Percentiles rank a stretch among this genome's conserved stretches.
These are phyloP conservation scores for Chironomus tentans DNA, from an alignment of 2,888 invertebrate species.

Conservation along the genomic window DNA sequence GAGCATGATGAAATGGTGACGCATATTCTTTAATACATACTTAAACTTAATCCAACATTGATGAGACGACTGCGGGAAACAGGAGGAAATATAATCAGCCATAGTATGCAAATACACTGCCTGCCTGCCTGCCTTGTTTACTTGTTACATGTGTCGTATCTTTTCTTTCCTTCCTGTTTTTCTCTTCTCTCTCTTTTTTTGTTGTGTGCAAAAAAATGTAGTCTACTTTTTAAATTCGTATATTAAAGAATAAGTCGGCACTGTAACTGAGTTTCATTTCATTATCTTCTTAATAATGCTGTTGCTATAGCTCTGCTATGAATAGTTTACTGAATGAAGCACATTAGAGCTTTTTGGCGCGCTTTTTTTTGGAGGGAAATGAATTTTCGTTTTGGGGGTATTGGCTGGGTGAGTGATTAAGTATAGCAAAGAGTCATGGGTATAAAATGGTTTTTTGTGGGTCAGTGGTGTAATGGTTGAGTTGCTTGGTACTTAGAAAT, in stretches of 20 bases:
- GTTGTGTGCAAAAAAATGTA: neutral
- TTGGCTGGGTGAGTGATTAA: no score
- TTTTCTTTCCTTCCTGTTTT: no score
- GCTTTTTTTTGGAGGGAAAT: no score
- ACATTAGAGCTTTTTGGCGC: no score
- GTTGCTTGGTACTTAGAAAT: no score
- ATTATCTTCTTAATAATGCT: neutral
- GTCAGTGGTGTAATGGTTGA: no score
- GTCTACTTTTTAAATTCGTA: constrained; percentile 10
- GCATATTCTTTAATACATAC: neutral
- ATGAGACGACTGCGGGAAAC: neutral
- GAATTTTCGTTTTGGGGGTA: no score
- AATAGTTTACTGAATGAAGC: neutral
- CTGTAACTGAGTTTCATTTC: neutral
- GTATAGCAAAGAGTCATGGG: no score
- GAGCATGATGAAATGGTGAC: neutral
- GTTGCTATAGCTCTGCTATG: neutral
- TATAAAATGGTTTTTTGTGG: no score
- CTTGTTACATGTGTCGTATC: no score
- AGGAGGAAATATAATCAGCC: neutral
- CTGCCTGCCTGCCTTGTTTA: no score
- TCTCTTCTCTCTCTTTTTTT: neutral
- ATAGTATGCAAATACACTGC: neutral
- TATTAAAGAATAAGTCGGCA: neutral
- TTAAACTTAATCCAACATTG: constrained; percentile 16